Evolutionary conservation across 2,113 vertebrate genomes (phyloP), one percentile per base, ranked within the genome.

Genomic region (Leptosomus discolor): DNA sequence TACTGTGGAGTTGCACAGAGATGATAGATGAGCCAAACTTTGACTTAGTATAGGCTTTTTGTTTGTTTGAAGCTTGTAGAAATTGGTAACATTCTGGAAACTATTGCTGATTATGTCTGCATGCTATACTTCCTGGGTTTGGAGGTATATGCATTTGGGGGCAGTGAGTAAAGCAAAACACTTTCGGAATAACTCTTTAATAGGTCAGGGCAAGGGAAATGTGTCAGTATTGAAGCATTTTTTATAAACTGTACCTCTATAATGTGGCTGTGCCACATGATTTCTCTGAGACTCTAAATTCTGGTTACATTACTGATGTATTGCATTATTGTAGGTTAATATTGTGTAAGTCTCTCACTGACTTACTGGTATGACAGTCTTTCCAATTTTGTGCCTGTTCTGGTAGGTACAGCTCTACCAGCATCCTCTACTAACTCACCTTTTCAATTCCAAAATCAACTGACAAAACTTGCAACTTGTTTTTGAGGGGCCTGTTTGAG

Each of bases 191-290:
- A 69, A 65, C 32, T 50, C 8, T 8, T 43, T 5, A 37, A 11
- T 32, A 60, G 12, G 7, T 29, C 0, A 0, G 19, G 26, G 15
- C 13, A 12, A 5, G 18, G n/a, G 11, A 17, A 45, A 15, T 14
- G 16, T 54, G 43, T 65, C 9, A 54, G 10, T 64, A 21, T 15
- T 73, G 39, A 60, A 77, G 41, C 14, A 11, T 20, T 48, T 60
- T 1, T 50, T 88, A 16, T 63, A 17, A 88, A 26, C 41, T 29
- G 9, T 76, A 29, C 20, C 8, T 70, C 17, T 9, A 1, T 54
- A 23, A 41, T 11, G 4, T 48, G 51, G 7, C 16, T 19, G 11
- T 69, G 27, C 39, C 21, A 41, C 41, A 6, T 71, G 27, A 32
- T n/a, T 50, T 70, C 39, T 92, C 12, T 36, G 26, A 12, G 4